Evolutionary conservation across 2,888 invertebrate species (phyloP).

Genomic region (Drosophila nr. perissopoda): DNA sequence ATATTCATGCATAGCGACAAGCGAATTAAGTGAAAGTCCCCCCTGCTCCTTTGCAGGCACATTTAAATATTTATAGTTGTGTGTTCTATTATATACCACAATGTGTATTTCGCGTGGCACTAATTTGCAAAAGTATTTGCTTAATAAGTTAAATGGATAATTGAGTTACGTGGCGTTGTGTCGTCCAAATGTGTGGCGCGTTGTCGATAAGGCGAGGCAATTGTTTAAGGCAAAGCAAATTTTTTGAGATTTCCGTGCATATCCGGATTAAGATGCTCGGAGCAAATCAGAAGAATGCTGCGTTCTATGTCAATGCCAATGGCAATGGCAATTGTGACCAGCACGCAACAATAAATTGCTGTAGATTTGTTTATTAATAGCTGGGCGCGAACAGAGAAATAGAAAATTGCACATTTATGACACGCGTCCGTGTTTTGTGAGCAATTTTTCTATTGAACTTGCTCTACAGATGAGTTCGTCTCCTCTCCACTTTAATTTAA

Average conservation of each 20-base stretch:
- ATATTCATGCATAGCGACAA: constrained; percentile 50
- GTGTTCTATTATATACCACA: constrained; percentile 15
- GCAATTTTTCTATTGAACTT: constrained; percentile 46
- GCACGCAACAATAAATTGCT: constrained; percentile 63
- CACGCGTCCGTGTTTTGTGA: constrained; percentile 51
- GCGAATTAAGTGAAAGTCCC: constrained; percentile 64
- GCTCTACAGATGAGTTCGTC: constrained; percentile 4
- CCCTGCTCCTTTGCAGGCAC: constrained; percentile 36
- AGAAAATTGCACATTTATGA: constrained; percentile 58
- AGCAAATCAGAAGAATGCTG: constrained; percentile 16
- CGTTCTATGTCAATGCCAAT: constrained; percentile 67
- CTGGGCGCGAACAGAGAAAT: constrained; percentile 56
- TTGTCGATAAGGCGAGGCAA: constrained; percentile 46
- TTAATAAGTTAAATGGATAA: constrained; percentile 78
- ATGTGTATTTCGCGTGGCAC: constrained; percentile 61
- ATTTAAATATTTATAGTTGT: constrained; percentile 60
- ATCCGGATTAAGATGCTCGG: constrained; percentile 47
- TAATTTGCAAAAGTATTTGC: constrained; percentile 70
- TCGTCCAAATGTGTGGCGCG: constrained; percentile 27
- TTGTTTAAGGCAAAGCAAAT: constrained; percentile 21
- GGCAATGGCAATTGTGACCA: constrained; percentile 62
- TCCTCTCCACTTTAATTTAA: constrained; percentile 38
- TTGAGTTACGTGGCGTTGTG: constrained; percentile 70
- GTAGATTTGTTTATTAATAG: constrained; percentile 51
- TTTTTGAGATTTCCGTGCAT: constrained; percentile 12